Conservation (phyloP, 1,140 invertebrate genomes). For the Eubasilissa regina region DNA sequence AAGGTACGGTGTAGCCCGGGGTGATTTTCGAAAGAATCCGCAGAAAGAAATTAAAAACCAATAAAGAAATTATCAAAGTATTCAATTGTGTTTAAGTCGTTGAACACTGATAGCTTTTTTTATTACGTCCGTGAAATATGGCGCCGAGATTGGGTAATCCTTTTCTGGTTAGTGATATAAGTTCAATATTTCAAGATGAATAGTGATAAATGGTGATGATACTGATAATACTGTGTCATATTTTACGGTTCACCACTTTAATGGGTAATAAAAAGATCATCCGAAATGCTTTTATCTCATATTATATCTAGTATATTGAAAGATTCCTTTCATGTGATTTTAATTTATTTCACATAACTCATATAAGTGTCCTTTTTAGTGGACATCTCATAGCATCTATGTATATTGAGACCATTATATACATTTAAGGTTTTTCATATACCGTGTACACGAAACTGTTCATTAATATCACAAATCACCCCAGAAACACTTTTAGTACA, state of each 20-base stretch:
- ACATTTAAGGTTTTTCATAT: background rate
- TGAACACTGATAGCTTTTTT: slow-evolving; percentile 18
- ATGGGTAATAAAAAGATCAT: slow-evolving; percentile 28
- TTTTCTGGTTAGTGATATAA: background rate
- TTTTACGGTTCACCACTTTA: slow-evolving; percentile 29
- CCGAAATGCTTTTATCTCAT: background rate
- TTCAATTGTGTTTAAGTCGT: slow-evolving; percentile 14
- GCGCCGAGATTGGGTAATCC: background rate
- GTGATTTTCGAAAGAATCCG: background rate
- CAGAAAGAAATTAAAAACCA: background rate
- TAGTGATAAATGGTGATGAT: slow-evolving; percentile 1
- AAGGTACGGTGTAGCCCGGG: background rate
- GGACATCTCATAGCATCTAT: background rate
- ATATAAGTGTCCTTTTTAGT: slow-evolving; percentile 12
- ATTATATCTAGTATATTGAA: slow-evolving; percentile 12
- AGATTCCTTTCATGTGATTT: slow-evolving; percentile 6
- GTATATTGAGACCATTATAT: background rate
- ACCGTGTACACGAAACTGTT: slow-evolving; percentile 1
- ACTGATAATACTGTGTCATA: slow-evolving; percentile 22
- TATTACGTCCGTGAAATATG: background rate
- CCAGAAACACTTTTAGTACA: no score
- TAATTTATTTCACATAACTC: slow-evolving; percentile 16
- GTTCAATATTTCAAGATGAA: slow-evolving; percentile 15
- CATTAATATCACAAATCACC: no score
- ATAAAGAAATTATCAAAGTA: slow-evolving; percentile 19